Conservation (phyloP, 1,140 invertebrate genomes). For the Drosophila hydei region DNA sequence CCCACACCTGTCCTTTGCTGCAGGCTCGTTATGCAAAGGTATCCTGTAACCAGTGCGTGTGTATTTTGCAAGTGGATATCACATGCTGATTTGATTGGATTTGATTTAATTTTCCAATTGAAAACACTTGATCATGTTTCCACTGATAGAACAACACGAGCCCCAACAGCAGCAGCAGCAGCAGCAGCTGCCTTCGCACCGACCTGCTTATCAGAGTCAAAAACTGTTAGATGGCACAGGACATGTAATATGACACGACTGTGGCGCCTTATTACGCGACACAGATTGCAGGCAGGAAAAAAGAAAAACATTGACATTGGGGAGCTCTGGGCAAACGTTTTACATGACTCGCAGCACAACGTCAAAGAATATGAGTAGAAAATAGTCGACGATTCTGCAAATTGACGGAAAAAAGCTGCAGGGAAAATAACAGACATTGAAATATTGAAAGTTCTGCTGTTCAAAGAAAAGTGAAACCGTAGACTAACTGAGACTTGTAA, state of each 20-base stretch:
- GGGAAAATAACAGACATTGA: no score
- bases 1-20: not conserved
- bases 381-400: constrained; percentile 11
- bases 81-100: constrained; percentile 80
- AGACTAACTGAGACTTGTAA: no score
- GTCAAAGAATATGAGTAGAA: not conserved
- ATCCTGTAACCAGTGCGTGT: constrained; percentile 4
- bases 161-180: constrained; percentile 10
- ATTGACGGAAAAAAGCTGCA: not conserved
- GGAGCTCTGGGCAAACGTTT: constrained; percentile 29
- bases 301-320: constrained; percentile 28
- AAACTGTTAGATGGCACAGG: constrained; percentile 37
- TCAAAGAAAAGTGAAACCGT: no score
- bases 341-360: constrained; percentile 40
- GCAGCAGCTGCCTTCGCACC: not conserved
- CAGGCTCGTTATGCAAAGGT: constrained; percentile 35
- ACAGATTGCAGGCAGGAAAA: constrained; percentile 22
- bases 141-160: constrained; percentile 47
- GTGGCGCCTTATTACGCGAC: constrained; percentile 52
- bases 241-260: constrained; percentile 27
- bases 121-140: constrained; percentile 79
- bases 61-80: constrained; percentile 35
- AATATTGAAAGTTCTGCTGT: no score
- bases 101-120: constrained; percentile 82
- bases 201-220: constrained; percentile 17